Evolutionary conservation across 2,113 vertebrate genomes (phyloP).

Genomic region (Rhinopomastus cyanomelas): DNA sequence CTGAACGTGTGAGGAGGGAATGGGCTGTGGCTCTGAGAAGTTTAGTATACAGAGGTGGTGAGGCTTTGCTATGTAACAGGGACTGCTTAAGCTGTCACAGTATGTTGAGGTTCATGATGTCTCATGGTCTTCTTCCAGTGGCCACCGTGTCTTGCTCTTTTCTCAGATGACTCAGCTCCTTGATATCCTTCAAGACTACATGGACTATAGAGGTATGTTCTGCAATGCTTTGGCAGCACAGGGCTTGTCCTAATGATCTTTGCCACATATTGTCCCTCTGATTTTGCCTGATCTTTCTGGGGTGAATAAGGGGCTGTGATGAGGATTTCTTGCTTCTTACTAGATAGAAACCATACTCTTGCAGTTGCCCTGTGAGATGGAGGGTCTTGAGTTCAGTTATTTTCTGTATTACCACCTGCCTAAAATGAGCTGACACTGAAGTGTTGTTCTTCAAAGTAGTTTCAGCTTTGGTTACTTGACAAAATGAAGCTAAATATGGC

Average conservation of each 20-base stretch:
- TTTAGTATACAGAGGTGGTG: not conserved
- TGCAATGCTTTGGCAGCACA: not conserved
- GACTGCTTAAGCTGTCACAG: not conserved
- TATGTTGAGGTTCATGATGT: not conserved
- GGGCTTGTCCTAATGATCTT: not conserved
- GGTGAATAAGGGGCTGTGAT: not conserved
- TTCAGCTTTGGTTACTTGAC: not conserved
- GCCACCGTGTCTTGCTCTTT: conserved; percentile 89
- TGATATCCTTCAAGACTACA: conserved; percentile 93
- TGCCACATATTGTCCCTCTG: not conserved
- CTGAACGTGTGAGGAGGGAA: not conserved
- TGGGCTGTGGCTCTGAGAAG: fast-evolving
- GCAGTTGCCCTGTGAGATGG: not conserved
- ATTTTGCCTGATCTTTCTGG: not conserved
- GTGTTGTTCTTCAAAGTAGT: not conserved
- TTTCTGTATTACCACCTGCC: not conserved
- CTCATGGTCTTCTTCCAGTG: conserved; percentile 69
- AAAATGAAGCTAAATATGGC: not conserved
- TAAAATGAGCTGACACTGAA: not conserved
- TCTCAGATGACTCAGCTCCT: conserved; percentile 94
- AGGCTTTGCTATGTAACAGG: not conserved
- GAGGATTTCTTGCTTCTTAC: not conserved
- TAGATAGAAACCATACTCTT: not conserved
- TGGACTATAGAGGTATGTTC: conserved; percentile 87
- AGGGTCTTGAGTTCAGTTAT: not conserved